phyloP scores from a whole-genome alignment of 1,140 invertebrate species.

The Araneus ventricosus region DNA sequence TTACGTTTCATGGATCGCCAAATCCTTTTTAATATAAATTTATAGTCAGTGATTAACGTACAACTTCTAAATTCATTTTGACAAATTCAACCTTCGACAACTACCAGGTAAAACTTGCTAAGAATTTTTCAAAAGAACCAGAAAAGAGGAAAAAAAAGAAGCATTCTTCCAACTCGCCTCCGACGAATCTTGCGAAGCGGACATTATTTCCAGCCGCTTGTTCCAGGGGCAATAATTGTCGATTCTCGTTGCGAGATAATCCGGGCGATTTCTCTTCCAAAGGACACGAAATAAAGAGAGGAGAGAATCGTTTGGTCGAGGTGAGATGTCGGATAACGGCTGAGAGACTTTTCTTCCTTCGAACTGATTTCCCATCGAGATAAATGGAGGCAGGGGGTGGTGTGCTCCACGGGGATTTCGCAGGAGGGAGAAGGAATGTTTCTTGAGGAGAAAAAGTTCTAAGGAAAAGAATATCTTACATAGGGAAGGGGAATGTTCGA shows the following conservation, averaged over 20 bases:
- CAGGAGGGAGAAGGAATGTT: constrained; percentile 38
- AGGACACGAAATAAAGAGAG: background rate
- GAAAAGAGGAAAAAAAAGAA: background rate
- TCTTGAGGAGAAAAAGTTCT: constrained; percentile 53
- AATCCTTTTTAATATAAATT: background rate
- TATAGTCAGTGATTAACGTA: background rate
- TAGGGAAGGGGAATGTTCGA: background rate
- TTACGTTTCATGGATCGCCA: too few relatives aligned
- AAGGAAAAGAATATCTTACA: constrained; percentile 4
- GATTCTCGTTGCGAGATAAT: constrained; percentile 15
- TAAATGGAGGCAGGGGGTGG: constrained; percentile 19
- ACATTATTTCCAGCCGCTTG: constrained; percentile 43
- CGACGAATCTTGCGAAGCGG: background rate
- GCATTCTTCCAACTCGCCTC: background rate
- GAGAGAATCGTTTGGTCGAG: constrained; percentile 32
- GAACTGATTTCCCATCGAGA: constrained; percentile 69
- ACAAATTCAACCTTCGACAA: background rate
- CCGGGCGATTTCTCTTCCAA: background rate
- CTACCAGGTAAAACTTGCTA: background rate
- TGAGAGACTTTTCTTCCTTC: constrained; percentile 32
- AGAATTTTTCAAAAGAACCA: background rate
- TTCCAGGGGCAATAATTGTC: constrained; percentile 61
- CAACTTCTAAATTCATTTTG: background rate
- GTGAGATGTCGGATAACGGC: constrained; percentile 67
- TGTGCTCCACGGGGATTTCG: constrained; percentile 22